These are phyloP conservation scores for Siniperca scherzeri DNA, from an alignment of 2,797 vertebrate species.

Conservation along the genomic window DNA sequence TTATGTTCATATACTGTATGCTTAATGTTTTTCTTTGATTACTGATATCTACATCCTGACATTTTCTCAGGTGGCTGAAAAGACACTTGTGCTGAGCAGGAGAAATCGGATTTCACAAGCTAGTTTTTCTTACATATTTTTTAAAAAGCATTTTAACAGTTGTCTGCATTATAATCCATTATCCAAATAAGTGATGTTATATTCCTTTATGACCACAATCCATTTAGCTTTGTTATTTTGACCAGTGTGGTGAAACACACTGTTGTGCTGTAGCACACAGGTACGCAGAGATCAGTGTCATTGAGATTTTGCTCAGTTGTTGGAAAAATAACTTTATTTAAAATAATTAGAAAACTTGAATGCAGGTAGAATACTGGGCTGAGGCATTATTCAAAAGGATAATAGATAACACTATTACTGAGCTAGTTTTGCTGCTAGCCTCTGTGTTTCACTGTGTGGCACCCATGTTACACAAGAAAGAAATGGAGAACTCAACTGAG, in stretches of 20 bases:
- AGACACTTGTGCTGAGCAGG: not conserved
- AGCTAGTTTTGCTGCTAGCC: not conserved
- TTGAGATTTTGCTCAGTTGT: no score
- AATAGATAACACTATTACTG: not conserved
- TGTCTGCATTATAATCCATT: not conserved
- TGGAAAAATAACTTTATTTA: no score
- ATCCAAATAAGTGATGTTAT: not conserved
- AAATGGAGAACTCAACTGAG: conserved; percentile 70
- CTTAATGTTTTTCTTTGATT: not conserved
- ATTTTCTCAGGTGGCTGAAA: not conserved
- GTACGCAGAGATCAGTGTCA: no score
- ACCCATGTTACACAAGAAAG: not conserved
- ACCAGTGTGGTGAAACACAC: no score
- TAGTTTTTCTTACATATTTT: not conserved
- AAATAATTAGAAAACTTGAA: no score
- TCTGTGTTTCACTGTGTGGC: not conserved
- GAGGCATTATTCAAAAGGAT: not conserved
- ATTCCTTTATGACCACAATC: not conserved
- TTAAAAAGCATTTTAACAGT: not conserved
- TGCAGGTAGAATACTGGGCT: no score
- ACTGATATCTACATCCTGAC: not conserved
- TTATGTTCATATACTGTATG: not conserved
- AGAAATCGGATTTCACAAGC: not conserved
- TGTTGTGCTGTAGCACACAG: no score
- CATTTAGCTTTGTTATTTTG: not conserved